Conservation (phyloP, 2,113 vertebrate species). For the Puntigrus tetrazona region DNA sequence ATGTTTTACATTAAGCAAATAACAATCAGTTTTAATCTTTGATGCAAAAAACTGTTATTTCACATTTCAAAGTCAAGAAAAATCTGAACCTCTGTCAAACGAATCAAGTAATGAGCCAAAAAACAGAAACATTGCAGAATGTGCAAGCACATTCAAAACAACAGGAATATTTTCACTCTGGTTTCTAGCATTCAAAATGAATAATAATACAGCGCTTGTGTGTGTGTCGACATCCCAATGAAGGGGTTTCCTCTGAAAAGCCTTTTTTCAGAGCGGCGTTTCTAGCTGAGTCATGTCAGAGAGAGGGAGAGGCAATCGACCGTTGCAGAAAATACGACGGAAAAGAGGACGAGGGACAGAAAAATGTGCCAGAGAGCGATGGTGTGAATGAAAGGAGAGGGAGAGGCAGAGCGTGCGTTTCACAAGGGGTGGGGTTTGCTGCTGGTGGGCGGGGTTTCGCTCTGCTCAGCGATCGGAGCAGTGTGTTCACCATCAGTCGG, state of each 20-base stretch:
- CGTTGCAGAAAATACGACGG: constrained; percentile 49
- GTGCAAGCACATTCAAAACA: neutral
- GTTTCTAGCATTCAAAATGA: neutral
- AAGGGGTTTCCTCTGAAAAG: constrained; percentile 16
- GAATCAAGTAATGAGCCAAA: neutral
- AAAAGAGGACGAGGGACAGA: constrained; percentile 47
- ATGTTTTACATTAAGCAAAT: neutral
- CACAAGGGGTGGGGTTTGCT: constrained; percentile 60
- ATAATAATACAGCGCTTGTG: neutral
- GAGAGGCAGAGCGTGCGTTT: constrained; percentile 25
- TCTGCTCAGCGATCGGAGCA: constrained; percentile 45
- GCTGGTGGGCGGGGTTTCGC: constrained; percentile 54
- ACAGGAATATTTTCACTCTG: neutral
- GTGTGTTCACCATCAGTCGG: constrained; percentile 43
- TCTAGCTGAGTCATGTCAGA: constrained; percentile 74
- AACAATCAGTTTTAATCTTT: neutral
- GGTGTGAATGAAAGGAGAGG: constrained; percentile 42
- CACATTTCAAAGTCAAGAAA: neutral
- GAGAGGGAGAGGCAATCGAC: constrained; percentile 40
- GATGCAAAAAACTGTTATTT: neutral
- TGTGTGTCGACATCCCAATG: neutral
- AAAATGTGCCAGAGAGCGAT: constrained; percentile 35
- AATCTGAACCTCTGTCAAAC: neutral
- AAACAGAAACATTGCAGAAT: neutral
- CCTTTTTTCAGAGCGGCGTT: constrained; percentile 7